These are phyloP conservation scores for Uloborus diversus DNA, from an alignment of 1,140 invertebrate species.

Conservation along the genomic window DNA sequence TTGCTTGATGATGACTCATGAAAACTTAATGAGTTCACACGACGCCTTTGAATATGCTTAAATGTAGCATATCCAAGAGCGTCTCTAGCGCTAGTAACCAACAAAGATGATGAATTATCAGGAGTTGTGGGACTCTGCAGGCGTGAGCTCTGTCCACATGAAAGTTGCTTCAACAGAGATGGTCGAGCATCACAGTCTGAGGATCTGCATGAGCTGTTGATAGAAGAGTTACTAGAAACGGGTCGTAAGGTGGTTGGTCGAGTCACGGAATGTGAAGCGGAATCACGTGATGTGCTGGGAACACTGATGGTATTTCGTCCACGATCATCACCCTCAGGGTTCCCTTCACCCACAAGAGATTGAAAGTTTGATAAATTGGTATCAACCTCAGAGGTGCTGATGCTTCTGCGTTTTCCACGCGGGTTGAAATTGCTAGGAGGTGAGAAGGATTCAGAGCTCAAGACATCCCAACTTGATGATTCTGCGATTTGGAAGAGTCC, in stretches of 20 bases:
- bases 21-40: constrained; percentile 63
- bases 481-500: constrained; percentile 17
- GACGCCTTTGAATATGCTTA: constrained; percentile 75
- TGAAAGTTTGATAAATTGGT: not conserved
- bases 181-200: constrained; percentile 27
- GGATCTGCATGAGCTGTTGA: constrained; percentile 55
- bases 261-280: constrained; percentile 31
- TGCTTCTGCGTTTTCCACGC: constrained; percentile 25
- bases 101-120: constrained; percentile 33
- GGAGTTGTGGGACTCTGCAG: constrained; percentile 42
- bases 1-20: constrained; percentile 15
- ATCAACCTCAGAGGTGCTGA: constrained; percentile 41
- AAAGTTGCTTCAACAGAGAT: constrained; percentile 33
- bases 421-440: constrained; percentile 18
- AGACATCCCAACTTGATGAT: constrained; percentile 40
- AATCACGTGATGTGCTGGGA: not conserved
- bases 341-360: not conserved
- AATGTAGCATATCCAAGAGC: constrained; percentile 83
- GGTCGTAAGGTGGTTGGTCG: constrained; percentile 78
- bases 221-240: constrained; percentile 75
- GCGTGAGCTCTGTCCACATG: constrained; percentile 27
- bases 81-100: constrained; percentile 63
- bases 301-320: not conserved
- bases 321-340: not conserved
- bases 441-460: constrained; percentile 18